Conservation (phyloP, 1,140 invertebrate species). For the Goniozus legneri region DNA sequence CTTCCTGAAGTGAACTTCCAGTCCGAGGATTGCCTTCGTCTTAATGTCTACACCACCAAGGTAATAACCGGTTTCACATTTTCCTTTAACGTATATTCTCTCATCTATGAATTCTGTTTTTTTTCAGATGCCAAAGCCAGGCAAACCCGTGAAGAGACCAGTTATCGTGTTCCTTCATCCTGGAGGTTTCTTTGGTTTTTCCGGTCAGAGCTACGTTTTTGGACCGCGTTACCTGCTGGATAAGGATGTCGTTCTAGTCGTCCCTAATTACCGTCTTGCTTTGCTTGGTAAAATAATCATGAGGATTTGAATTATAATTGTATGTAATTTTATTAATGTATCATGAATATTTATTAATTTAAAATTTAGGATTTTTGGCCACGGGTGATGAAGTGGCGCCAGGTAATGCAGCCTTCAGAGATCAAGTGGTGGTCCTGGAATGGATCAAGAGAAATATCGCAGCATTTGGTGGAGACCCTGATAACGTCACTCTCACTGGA, state of each 20-base stretch:
- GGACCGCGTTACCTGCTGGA: conserved; percentile 65
- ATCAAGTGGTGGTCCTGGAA: conserved; percentile 62
- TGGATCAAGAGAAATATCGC: conserved; percentile 64
- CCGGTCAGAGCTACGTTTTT: conserved; percentile 51
- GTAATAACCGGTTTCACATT: no score
- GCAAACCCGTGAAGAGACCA: conserved; percentile 19
- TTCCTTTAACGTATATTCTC: no score
- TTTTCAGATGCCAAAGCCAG: background rate
- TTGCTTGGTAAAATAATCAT: conserved; percentile 55
- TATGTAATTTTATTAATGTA: background rate
- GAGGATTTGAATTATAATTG: no score
- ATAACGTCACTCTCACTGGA: conserved; percentile 65
- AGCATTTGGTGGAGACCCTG: conserved; percentile 59
- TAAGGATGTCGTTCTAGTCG: conserved; percentile 64
- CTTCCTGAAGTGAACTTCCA: conserved; percentile 4
- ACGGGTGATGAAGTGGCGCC: conserved; percentile 45
- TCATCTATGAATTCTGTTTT: no score
- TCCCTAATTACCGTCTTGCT: conserved; percentile 68
- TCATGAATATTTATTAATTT: background rate
- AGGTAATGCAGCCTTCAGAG: conserved; percentile 68
- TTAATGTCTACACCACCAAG: conserved; percentile 75
- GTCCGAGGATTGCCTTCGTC: conserved; percentile 71
- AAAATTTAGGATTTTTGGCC: conserved; percentile 23
- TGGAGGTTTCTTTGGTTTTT: conserved; percentile 54
- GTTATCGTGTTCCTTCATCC: conserved; percentile 57